A percentile compares a stretch with the other conserved stretches of the same genome.
phyloP scores from a whole-genome alignment of 2,888 invertebrate species.

The Leptarthrus brevirostris region DNA sequence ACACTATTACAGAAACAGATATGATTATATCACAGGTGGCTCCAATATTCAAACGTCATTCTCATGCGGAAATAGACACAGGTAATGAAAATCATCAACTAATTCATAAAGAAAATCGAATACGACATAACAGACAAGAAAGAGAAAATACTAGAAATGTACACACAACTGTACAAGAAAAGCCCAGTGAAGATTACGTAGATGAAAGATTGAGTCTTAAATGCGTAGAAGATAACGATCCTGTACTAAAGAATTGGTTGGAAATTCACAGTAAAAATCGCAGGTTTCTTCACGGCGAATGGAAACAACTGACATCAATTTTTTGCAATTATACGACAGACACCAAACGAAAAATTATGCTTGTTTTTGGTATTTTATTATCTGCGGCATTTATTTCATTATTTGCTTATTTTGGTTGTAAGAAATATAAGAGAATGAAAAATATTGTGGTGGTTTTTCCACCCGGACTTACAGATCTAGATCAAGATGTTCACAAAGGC shows the following conservation, averaged over 20 bases:
- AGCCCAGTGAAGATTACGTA: not conserved
- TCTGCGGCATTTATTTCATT: constrained; percentile 52
- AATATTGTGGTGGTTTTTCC: constrained; percentile 62
- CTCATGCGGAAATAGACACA: constrained; percentile 56
- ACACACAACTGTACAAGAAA: not conserved
- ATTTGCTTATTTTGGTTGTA: constrained; percentile 56
- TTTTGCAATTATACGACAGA: constrained; percentile 29
- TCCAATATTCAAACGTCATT: constrained; percentile 53
- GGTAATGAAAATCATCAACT: constrained; percentile 22
- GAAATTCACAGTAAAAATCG: not conserved
- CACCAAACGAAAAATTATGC: constrained; percentile 55
- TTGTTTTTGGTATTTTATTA: constrained; percentile 55
- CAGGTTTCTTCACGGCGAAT: constrained; percentile 46
- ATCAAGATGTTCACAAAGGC: constrained; percentile 58
- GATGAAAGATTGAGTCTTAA: constrained; percentile 22
- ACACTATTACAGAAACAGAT: not conserved
- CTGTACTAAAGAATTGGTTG: constrained; percentile 24
- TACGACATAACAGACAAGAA: constrained; percentile 53
- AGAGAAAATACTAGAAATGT: constrained; percentile 50
- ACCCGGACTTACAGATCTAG: constrained; percentile 60
- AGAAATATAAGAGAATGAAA: constrained; percentile 63
- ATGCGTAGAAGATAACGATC: constrained; percentile 47
- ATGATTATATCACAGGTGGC: not conserved
- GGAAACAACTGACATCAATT: constrained; percentile 46
- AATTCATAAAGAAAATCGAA: constrained; percentile 18